phyloP scores from a whole-genome alignment of 2,113 vertebrate species.

The Thermophis baileyi region DNA sequence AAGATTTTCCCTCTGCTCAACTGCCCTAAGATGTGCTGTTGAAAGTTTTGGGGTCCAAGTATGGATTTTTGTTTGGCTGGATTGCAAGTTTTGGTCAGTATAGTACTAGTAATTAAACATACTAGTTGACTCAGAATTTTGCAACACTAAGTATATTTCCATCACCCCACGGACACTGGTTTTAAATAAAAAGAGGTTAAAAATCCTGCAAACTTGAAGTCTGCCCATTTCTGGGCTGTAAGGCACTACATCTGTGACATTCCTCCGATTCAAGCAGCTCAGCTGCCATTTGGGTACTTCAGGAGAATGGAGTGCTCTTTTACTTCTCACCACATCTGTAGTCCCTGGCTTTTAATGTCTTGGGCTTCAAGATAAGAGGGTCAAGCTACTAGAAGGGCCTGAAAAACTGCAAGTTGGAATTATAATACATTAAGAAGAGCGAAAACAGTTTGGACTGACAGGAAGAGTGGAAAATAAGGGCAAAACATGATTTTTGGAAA shows the following conservation, averaged over 20 bases:
- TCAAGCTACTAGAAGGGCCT: background rate
- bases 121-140: background rate
- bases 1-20: background rate
- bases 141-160: background rate
- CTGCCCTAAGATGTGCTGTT: background rate
- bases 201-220: background rate
- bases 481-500: background rate
- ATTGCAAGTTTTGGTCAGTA: background rate
- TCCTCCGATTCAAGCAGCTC: background rate
- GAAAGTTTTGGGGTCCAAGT: background rate
- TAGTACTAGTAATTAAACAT: background rate
- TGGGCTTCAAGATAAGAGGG: background rate
- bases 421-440: background rate
- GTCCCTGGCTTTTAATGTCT: background rate
- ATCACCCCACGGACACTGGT: background rate
- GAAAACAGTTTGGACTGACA: background rate
- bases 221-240: background rate
- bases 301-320: background rate
- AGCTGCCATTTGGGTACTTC: background rate
- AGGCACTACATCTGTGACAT: background rate
- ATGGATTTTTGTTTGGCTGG: background rate
- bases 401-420: background rate
- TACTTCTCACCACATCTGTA: background rate
- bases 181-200: background rate
- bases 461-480: background rate